Conservation (phyloP, 1,140 invertebrate species). For the Leptopilina clavipes region DNA sequence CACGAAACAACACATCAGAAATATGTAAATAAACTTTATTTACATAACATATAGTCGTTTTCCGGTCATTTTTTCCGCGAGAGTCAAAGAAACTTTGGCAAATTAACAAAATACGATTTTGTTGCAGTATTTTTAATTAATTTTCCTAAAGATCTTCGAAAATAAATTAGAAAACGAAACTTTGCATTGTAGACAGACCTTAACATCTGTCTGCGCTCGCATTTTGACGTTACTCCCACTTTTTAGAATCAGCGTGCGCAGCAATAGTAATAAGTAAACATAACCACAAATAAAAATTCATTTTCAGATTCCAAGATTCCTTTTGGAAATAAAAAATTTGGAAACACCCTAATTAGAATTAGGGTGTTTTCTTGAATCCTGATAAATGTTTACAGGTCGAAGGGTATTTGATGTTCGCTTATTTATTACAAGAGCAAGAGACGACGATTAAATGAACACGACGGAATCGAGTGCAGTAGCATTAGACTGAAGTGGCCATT, state of each 20-base stretch:
- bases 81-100: not conserved
- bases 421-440: slow-evolving; percentile 37
- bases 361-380: not conserved
- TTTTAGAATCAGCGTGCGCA: too few species aligned
- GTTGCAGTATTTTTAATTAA: slow-evolving; percentile 5
- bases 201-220: too few species aligned
- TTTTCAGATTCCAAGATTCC: too few species aligned
- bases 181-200: too few species aligned
- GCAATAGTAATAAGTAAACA: too few species aligned
- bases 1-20: not conserved
- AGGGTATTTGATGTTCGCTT: slow-evolving; percentile 28
- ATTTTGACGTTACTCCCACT: too few species aligned
- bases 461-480: slow-evolving; percentile 26
- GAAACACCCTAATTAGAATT: too few species aligned
- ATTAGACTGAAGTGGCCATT: slow-evolving; percentile 29
- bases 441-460: slow-evolving; percentile 29
- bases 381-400: slow-evolving; percentile 16
- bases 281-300: too few species aligned
- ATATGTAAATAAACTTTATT: not conserved
- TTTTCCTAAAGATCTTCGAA: not conserved
- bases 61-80: not conserved
- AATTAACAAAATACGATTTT: not conserved
- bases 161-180: too few species aligned
- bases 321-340: too few species aligned
- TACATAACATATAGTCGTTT: not conserved